Evolutionary conservation across 2,113 vertebrate genomes (phyloP).

Genomic region (Leucoraja erinaceus): DNA sequence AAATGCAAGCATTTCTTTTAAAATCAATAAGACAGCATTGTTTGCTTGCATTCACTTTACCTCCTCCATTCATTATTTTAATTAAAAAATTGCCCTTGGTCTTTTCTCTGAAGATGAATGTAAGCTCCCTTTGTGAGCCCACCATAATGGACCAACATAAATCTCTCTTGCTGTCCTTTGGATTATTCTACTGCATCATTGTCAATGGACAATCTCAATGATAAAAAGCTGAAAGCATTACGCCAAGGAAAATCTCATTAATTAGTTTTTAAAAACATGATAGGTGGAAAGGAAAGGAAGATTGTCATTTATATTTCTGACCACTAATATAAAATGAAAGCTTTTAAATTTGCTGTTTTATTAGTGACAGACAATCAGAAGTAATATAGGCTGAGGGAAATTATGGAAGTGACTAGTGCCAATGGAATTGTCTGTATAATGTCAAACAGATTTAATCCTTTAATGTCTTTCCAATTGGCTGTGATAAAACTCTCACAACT

Average conservation of each 20-base stretch:
- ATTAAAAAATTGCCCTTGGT: not conserved
- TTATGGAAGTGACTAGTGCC: not conserved
- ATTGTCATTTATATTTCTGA: not conserved
- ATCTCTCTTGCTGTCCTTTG: conserved; percentile 18
- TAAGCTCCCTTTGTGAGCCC: not conserved
- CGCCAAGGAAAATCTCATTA: not conserved
- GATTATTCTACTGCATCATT: not conserved
- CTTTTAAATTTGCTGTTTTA: not conserved
- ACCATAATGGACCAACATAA: not conserved
- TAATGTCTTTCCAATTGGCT: not conserved
- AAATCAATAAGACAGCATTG: not conserved
- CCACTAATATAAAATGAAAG: not conserved
- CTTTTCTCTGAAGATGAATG: conserved; percentile 15
- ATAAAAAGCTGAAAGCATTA: not conserved
- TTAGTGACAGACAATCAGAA: not conserved
- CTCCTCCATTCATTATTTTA: conserved; percentile 20
- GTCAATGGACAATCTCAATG: not conserved
- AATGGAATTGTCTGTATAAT: not conserved
- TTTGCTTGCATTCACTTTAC: not conserved
- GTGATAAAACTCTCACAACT: not conserved
- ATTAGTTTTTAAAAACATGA: conserved; percentile 4
- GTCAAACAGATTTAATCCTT: not conserved
- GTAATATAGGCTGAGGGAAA: not conserved
- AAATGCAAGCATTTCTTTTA: not conserved
- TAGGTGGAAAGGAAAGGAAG: not conserved